A percentile compares a stretch with the other conserved stretches of the same genome.
Evolutionary conservation across 2,888 invertebrate species (phyloP).

Genomic region (Heteromurus nitidus): DNA sequence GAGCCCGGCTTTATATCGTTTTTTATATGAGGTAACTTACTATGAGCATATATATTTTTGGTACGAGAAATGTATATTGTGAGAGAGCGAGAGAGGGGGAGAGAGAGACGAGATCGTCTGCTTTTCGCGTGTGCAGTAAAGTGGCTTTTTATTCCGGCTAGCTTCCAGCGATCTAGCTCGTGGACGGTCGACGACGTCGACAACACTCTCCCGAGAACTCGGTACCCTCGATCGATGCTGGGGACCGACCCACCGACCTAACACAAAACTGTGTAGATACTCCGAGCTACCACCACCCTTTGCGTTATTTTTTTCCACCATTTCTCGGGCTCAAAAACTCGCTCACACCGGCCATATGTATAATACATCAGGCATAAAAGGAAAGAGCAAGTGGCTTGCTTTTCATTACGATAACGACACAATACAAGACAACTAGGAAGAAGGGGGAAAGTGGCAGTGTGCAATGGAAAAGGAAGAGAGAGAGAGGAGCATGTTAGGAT

Average conservation of each 20-base stretch:
- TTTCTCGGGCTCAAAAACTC: not conserved
- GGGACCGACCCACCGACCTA: slow-evolving; percentile 48
- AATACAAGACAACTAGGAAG: slow-evolving; percentile 22
- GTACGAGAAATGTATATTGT: too few relatives aligned
- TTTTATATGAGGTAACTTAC: too few relatives aligned
- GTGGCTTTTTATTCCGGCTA: slow-evolving; percentile 51
- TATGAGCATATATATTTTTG: too few relatives aligned
- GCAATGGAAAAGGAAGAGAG: slow-evolving; percentile 17
- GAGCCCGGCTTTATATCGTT: too few relatives aligned
- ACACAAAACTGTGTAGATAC: not conserved
- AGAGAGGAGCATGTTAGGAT: not conserved
- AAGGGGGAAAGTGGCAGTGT: slow-evolving; percentile 8
- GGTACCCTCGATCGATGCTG: slow-evolving; percentile 59
- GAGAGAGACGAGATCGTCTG: too few relatives aligned
- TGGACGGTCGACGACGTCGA: slow-evolving; percentile 46
- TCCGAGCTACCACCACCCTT: slow-evolving; percentile 24
- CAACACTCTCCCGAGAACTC: slow-evolving; percentile 40
- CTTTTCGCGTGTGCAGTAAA: slow-evolving; percentile 63
- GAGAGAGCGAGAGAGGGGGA: too few relatives aligned
- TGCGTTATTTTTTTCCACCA: not conserved
- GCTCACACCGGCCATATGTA: slow-evolving; percentile 57
- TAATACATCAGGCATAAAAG: slow-evolving; percentile 29
- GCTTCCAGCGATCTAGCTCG: not conserved
- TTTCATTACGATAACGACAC: slow-evolving; percentile 52
- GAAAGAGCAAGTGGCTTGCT: slow-evolving; percentile 45